phyloP scores from a whole-genome alignment of 2,888 invertebrate genomes.

The Eupithecia pulchellata region DNA sequence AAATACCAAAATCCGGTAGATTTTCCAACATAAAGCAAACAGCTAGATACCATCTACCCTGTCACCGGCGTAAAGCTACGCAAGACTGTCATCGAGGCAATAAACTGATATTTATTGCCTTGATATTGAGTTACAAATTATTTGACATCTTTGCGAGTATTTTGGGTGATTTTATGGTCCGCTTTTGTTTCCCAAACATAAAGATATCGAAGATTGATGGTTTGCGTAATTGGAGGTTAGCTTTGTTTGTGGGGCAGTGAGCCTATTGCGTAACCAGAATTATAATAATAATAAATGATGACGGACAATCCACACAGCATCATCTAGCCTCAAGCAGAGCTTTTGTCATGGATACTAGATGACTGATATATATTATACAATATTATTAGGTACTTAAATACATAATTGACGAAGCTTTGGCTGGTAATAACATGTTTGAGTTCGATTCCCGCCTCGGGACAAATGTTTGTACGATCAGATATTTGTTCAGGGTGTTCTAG shows the following conservation, averaged over 20 bases:
- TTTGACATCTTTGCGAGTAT: conserved; percentile 35
- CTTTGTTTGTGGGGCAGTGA: not conserved
- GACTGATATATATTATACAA: no score
- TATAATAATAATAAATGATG: no score
- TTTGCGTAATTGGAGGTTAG: not conserved
- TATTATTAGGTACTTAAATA: no score
- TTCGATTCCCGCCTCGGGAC: no score
- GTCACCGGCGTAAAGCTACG: conserved; percentile 9
- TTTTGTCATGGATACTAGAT: no score
- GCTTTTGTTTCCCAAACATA: conserved; percentile 27
- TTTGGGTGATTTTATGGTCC: conserved; percentile 21
- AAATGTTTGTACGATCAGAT: no score
- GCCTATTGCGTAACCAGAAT: not conserved
- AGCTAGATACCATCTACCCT: not conserved
- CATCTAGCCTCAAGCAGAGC: no score
- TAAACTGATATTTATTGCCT: conserved; percentile 43
- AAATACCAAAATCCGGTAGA: not conserved
- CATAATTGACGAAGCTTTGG: no score
- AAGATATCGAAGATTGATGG: conserved; percentile 21
- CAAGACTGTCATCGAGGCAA: conserved; percentile 40
- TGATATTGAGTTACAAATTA: conserved; percentile 39
- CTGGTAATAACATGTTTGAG: no score
- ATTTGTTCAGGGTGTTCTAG: no score
- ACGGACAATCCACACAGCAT: no score
- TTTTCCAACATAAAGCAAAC: not conserved